Conservation (phyloP, 2,888 invertebrate genomes). For the Sarcophaga caerulescens region DNA sequence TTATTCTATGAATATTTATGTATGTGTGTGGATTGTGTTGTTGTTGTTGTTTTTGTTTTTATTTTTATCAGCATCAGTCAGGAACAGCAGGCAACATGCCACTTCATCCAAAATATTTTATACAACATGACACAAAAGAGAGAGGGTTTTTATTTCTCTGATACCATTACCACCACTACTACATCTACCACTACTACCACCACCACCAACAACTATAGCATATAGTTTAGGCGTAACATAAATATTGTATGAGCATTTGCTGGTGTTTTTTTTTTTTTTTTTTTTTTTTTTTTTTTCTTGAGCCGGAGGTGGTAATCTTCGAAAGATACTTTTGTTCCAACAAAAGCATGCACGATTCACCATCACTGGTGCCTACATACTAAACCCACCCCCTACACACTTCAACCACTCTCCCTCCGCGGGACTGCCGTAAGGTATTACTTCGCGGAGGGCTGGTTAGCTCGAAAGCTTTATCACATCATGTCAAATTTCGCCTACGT, state of each 20-base stretch:
- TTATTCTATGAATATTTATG: not conserved
- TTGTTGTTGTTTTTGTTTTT: not conserved
- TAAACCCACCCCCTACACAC: too few relatives aligned
- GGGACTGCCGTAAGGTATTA: too few relatives aligned
- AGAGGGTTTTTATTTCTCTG: not conserved
- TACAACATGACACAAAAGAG: constrained; percentile 7
- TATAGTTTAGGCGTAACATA: not conserved
- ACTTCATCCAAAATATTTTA: constrained; percentile 16
- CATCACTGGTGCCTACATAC: too few relatives aligned
- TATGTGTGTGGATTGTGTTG: not conserved
- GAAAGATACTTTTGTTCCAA: too few relatives aligned
- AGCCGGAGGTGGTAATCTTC: too few relatives aligned
- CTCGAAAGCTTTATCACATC: too few relatives aligned
- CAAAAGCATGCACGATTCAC: too few relatives aligned
- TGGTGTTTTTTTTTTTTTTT: too few relatives aligned
- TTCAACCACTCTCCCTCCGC: too few relatives aligned
- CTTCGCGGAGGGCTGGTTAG: too few relatives aligned
- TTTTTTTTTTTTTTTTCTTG: too few relatives aligned
- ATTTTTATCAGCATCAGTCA: constrained; percentile 15
- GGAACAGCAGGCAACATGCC: constrained; percentile 8
- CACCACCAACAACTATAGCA: not conserved
- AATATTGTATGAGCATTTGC: not conserved
- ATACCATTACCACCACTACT: not conserved
- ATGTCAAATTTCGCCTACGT: too few relatives aligned
- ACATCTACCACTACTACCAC: not conserved